Evolutionary conservation across 2,797 vertebrate species (phyloP).

Genomic region (Morus bassanus): DNA sequence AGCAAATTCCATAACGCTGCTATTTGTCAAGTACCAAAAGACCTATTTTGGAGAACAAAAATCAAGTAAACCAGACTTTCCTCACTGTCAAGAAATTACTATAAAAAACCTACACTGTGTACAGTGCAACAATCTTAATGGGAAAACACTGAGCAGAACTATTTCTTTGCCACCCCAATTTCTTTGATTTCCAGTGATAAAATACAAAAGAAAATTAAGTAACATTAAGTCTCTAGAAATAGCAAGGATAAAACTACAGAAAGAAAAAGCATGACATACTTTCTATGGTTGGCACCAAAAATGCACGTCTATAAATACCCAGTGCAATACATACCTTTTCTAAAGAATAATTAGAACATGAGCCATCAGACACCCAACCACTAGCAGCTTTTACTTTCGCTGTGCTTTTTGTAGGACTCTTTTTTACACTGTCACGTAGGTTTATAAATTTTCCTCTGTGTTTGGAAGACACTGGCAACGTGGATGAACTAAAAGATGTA

Average conservation of each 20-base stretch:
- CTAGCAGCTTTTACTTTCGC: conserved; percentile 76
- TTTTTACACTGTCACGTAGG: conserved; percentile 88
- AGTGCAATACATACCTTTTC: conserved; percentile 74
- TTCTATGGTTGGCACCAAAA: neutral
- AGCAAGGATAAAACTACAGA: neutral
- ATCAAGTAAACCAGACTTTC: neutral
- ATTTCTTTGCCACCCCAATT: neutral
- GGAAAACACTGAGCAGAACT: neutral
- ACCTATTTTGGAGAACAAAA: neutral
- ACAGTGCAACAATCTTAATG: neutral
- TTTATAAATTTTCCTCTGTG: conserved; percentile 83
- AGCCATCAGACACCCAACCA: conserved; percentile 70
- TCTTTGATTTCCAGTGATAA: neutral
- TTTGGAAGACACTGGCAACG: conserved; percentile 75
- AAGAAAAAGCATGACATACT: neutral
- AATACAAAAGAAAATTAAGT: neutral
- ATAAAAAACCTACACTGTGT: neutral
- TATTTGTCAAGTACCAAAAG: neutral
- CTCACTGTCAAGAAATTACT: neutral
- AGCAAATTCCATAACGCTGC: neutral
- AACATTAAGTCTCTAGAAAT: neutral
- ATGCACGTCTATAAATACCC: rapidly evolving
- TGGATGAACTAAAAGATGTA: conserved; percentile 71
- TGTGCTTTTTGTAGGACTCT: conserved; percentile 87
- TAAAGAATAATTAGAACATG: conserved; percentile 73